A percentile compares a stretch with the other conserved stretches of the same genome.
These are phyloP conservation scores for Hylomyscus alleni DNA, from an alignment of 2,797 vertebrate genomes.

Conservation along the genomic window DNA sequence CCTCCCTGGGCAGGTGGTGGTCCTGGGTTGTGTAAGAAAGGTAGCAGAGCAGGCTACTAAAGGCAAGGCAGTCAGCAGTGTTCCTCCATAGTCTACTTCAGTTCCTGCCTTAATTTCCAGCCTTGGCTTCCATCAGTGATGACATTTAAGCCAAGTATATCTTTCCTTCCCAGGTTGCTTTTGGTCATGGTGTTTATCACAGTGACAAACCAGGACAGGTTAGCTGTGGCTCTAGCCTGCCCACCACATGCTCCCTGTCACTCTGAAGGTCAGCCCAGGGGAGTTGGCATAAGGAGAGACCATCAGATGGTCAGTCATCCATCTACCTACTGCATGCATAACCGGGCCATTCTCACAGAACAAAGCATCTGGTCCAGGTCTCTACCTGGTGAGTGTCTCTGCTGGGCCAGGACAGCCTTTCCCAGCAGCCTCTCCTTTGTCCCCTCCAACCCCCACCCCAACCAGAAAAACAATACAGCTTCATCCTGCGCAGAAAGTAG, in stretches of 20 bases:
- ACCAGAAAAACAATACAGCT: not conserved
- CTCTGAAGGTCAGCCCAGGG: not conserved
- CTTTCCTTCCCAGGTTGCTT: not conserved
- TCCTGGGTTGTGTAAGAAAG: not conserved
- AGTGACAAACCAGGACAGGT: not conserved
- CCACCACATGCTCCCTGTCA: not conserved
- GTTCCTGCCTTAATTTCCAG: not conserved
- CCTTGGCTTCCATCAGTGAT: not conserved
- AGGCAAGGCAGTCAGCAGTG: not conserved
- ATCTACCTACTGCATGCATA: not conserved
- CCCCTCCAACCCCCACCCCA: not conserved
- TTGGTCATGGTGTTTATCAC: not conserved
- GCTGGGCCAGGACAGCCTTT: not conserved
- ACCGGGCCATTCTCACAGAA: not conserved
- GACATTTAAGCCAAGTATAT: not conserved
- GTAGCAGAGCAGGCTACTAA: not conserved
- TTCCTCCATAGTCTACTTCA: not conserved
- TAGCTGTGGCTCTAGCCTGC: not conserved
- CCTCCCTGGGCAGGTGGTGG: not conserved
- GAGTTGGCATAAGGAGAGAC: not conserved
- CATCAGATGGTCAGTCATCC: not conserved
- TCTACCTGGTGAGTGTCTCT: not conserved
- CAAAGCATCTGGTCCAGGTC: not conserved
- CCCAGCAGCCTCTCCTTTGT: not conserved
- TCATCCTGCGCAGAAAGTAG: conserved; percentile 55